phyloP scores from a whole-genome alignment of 35 echinoderm and acorn worm genomes.

The Apostichopus californicus region DNA sequence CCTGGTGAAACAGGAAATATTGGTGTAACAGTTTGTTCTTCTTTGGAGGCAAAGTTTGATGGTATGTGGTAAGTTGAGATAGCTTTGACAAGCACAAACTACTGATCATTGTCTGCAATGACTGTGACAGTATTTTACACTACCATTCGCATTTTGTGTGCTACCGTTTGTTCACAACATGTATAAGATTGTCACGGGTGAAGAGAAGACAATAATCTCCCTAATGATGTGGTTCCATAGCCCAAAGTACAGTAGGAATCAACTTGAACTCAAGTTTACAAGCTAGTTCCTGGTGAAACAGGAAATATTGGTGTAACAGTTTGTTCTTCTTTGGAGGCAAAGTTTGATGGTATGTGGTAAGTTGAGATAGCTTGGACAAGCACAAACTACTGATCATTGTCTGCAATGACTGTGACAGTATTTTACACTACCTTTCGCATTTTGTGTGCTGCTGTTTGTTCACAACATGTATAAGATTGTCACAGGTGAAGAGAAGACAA shows the following conservation, averaged over 20 bases:
- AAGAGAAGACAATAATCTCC: background rate
- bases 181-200: no score
- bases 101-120: no score
- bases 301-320: constrained; percentile 5
- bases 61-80: background rate
- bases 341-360: background rate
- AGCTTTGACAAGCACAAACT: background rate
- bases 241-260: background rate
- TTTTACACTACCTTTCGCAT: no score
- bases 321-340: no score
- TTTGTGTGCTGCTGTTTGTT: no score
- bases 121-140: no score
- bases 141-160: no score
- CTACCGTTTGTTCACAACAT: no score
- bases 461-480: no score
- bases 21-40: background rate
- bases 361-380: background rate
- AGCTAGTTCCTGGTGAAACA: constrained; percentile 13
- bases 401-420: no score
- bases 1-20: constrained; percentile 18
- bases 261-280: background rate
- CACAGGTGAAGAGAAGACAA: no score
- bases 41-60: no score
- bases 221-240: constrained; percentile 6
- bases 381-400: background rate